A percentile compares a stretch with the other conserved stretches of the same genome.
These are phyloP conservation scores for Phengaris arion DNA, from an alignment of 2,888 invertebrate species.

Conservation along the genomic window DNA sequence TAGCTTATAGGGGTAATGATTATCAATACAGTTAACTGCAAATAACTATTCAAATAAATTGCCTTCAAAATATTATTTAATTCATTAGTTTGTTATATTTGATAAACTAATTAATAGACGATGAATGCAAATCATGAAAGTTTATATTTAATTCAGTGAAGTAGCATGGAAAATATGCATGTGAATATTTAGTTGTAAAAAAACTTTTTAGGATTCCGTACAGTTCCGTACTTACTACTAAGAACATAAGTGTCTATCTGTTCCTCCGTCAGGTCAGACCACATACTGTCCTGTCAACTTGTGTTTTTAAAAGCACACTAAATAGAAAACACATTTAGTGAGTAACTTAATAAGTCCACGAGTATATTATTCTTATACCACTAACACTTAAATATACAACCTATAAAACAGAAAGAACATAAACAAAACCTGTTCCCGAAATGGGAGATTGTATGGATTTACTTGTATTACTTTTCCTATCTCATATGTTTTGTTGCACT, in stretches of 20 bases:
- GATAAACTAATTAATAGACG: background rate
- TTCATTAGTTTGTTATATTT: background rate
- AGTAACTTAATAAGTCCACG: too few relatives aligned
- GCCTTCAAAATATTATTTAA: background rate
- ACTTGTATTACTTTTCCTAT: background rate
- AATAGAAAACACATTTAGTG: background rate
- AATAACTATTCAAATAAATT: background rate
- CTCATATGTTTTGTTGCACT: background rate
- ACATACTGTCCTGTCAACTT: too few relatives aligned
- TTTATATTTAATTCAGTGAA: too few relatives aligned
- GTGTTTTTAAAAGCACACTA: background rate
- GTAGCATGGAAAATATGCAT: background rate
- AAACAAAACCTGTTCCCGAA: slow-evolving; percentile 10
- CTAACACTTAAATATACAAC: background rate
- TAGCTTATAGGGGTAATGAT: background rate
- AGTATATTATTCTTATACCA: too few relatives aligned
- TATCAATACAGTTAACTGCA: background rate
- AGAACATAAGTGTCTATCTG: too few relatives aligned
- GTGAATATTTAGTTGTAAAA: too few relatives aligned
- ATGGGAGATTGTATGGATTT: slow-evolving; percentile 10
- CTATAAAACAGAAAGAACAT: background rate
- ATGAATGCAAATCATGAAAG: too few relatives aligned
- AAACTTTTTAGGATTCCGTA: too few relatives aligned
- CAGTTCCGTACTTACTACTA: too few relatives aligned
- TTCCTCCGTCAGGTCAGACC: too few relatives aligned